These are phyloP conservation scores for Xestobium rufovillosum DNA, from an alignment of 2,888 invertebrate species.

Conservation along the genomic window DNA sequence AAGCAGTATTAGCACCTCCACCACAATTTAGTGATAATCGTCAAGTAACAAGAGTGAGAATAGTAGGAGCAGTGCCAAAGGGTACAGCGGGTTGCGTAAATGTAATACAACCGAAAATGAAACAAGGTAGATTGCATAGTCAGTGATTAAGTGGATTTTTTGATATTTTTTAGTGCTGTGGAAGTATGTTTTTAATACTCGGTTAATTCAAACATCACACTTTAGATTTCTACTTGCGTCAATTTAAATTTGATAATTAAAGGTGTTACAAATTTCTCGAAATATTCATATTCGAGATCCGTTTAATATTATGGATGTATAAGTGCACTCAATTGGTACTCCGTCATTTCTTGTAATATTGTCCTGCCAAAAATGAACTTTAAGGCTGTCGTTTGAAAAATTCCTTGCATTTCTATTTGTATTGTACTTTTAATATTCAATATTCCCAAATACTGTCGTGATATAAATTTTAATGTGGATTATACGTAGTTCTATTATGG, in stretches of 20 bases:
- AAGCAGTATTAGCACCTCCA: slow-evolving; percentile 70
- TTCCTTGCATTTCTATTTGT: slow-evolving; percentile 11
- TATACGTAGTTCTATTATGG: no score
- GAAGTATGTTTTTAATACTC: no score
- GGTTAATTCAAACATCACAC: no score
- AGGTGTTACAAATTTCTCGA: neutral
- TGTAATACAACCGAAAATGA: slow-evolving; percentile 32
- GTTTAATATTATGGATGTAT: neutral
- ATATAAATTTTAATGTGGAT: no score
- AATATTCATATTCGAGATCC: neutral
- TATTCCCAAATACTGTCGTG: slow-evolving; percentile 17
- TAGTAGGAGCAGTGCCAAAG: slow-evolving; percentile 79
- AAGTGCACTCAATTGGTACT: no score
- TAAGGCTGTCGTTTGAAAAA: slow-evolving; percentile 3
- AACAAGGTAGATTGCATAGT: slow-evolving; percentile 41
- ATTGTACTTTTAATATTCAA: slow-evolving; percentile 15
- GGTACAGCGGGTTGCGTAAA: slow-evolving; percentile 23
- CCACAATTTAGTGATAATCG: slow-evolving; percentile 81
- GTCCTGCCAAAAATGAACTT: no score
- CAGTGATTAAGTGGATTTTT: slow-evolving; percentile 32
- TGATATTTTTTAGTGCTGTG: neutral
- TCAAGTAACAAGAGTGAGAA: slow-evolving; percentile 60
- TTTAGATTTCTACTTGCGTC: no score
- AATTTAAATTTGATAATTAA: no score
- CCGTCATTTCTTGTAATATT: no score